Conservation (phyloP, 2,888 invertebrate species). For the Halocaridina rubra region DNA sequence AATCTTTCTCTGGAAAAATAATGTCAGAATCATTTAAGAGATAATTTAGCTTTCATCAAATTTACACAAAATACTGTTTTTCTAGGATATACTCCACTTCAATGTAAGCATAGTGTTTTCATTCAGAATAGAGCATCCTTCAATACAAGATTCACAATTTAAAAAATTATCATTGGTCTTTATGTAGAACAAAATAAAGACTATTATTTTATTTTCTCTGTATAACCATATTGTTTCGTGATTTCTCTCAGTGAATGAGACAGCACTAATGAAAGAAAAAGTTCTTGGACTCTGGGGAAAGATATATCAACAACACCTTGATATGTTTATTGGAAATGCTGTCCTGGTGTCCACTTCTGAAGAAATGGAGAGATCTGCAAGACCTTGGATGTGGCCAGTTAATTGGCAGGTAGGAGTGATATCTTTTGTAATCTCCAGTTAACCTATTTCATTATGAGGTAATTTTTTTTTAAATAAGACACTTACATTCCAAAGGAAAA, state of each 20-base stretch:
- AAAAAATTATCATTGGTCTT: neutral
- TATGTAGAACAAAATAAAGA: neutral
- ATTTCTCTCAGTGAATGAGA: constrained; percentile 20
- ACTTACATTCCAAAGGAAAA: too few species aligned
- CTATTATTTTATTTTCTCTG: neutral
- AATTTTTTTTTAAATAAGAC: too few species aligned
- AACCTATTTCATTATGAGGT: too few species aligned
- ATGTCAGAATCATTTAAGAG: too few species aligned
- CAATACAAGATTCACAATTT: neutral
- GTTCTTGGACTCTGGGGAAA: constrained; percentile 49
- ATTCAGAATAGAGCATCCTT: neutral
- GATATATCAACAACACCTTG: constrained; percentile 49
- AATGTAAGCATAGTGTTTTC: neutral
- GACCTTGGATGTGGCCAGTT: constrained; percentile 64
- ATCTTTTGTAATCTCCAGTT: too few species aligned
- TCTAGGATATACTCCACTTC: too few species aligned
- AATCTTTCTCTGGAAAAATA: too few species aligned
- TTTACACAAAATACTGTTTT: too few species aligned
- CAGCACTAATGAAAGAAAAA: neutral
- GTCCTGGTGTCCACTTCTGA: constrained; percentile 16
- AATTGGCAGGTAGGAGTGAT: constrained; percentile 55
- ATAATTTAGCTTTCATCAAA: too few species aligned
- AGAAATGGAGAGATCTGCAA: constrained; percentile 27
- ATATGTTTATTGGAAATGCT: constrained; percentile 59
- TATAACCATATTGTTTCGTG: neutral